A percentile compares a stretch with the other conserved stretches of the same genome.
Evolutionary conservation across 1,140 invertebrate genomes (phyloP).

Genomic region (Drosophila aff.): DNA sequence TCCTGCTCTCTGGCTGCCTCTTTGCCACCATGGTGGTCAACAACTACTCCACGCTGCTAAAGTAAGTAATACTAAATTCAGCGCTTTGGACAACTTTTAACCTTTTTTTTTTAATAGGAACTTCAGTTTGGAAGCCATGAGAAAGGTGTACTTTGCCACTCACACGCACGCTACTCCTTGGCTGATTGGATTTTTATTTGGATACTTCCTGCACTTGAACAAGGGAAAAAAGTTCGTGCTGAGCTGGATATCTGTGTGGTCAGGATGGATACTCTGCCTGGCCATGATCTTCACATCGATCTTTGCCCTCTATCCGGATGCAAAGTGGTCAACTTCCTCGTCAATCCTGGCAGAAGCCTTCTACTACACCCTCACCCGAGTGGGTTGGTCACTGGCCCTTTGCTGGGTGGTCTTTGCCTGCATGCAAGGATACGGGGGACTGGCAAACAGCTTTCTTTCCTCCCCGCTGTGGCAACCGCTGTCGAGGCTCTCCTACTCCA

Average conservation of each 20-base stretch:
- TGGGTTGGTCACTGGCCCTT: slow-evolving; percentile 87
- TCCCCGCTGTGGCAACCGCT: slow-evolving; percentile 85
- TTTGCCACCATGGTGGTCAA: slow-evolving; percentile 36
- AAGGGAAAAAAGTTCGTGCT: slow-evolving; percentile 27
- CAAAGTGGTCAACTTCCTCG: slow-evolving; percentile 48
- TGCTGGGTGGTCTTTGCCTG: slow-evolving; percentile 90
- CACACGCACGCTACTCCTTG: slow-evolving; percentile 60
- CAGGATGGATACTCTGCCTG: slow-evolving; percentile 62
- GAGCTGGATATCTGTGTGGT: slow-evolving; percentile 20
- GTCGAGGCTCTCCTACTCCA: slow-evolving; percentile 85
- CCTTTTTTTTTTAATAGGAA: not conserved
- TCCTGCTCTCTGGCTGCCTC: slow-evolving; percentile 26
- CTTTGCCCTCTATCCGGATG: slow-evolving; percentile 68
- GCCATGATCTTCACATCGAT: slow-evolving; percentile 26
- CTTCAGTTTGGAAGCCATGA: not conserved
- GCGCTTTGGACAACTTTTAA: not conserved
- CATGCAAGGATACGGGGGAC: slow-evolving; percentile 87
- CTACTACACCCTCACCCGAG: slow-evolving; percentile 88
- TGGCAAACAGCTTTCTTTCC: slow-evolving; percentile 85
- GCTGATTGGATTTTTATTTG: slow-evolving; percentile 24
- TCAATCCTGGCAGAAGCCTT: slow-evolving; percentile 86
- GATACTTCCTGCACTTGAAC: slow-evolving; percentile 5
- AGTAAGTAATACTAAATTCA: not conserved
- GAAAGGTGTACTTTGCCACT: slow-evolving; percentile 49
- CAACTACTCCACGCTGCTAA: slow-evolving; percentile 18